Base-by-base conservation (phyloP, 2,888 invertebrate genomes). In the Euplagia quadripunctaria region DNA sequence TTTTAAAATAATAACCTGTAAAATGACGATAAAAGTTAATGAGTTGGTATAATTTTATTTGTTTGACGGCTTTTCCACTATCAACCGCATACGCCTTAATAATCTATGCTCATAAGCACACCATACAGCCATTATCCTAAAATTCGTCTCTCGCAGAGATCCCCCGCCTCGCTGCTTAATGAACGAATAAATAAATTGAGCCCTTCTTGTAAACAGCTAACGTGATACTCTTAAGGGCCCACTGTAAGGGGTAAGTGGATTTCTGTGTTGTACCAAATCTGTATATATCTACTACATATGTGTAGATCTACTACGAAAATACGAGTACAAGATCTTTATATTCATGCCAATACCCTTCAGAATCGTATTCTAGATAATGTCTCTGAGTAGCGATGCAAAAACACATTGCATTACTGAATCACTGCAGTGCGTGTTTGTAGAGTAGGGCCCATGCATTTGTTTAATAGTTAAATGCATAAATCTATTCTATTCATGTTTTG, bases 171-270 rank as follows among this genome's bases (percentile, higher is more conserved):
- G 92, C 84, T 83, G 87, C 88, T 92, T 94, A 94, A 95, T 94
- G 94, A 96, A 94, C 94, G 89, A 94, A 95, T 94, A 94, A 96
- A 95, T 95, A 95, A 96, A 94, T 94, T 93, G 93, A 87, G 93
- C 92, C 94, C 92, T 93, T 91, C 93, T 91, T 93, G 94, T 94
- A 94, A 93, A 93, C 94, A 93, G 89, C 89, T 86, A 89, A 88
- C 89, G 90, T 88, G 90, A 88, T 91, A 89, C 91, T 88, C 88
- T 90, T 91, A 93, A 90, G 91, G 91, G 90, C 88, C 88, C 93
- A 89, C 93, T 90, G 94, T 92, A 94, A 93, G 94, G 94, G 94
- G 94, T 95, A 96, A 96, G 96, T 96, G 96, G 94, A 92, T 95
- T 96, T 96, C 92, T 94, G 94, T 96, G 95, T 96, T 91, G 91